These are phyloP conservation scores for Tortricodes alternella DNA, from an alignment of 2,888 invertebrate genomes.

Conservation along the genomic window DNA sequence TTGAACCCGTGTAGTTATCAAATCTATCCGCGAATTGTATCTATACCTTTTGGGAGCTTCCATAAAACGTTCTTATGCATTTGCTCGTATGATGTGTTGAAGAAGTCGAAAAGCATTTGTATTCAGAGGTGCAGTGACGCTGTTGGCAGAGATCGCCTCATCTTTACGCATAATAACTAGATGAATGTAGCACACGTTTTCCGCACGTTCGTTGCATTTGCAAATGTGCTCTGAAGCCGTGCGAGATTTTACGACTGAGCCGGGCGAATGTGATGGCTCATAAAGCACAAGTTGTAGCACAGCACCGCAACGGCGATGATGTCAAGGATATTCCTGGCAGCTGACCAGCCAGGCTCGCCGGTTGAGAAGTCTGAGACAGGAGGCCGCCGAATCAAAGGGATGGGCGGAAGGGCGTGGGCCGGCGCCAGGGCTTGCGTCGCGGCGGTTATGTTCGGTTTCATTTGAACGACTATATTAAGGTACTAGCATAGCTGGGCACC, in stretches of 20 bases:
- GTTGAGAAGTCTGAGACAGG: constrained; percentile 55
- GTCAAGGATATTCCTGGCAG: constrained; percentile 75
- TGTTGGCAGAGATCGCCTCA: constrained; percentile 33
- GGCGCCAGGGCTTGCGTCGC: background rate
- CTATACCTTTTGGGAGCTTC: too few relatives aligned
- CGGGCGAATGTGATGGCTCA: constrained; percentile 70
- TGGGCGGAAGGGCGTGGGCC: too few relatives aligned
- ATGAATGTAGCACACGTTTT: constrained; percentile 25
- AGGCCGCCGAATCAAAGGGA: too few relatives aligned
- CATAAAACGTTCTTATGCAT: too few relatives aligned
- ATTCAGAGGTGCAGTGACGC: background rate
- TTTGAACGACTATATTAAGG: too few relatives aligned
- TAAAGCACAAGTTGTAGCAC: constrained; percentile 64
- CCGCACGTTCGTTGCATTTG: constrained; percentile 47
- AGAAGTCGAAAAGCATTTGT: background rate
- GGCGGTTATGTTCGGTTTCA: too few relatives aligned
- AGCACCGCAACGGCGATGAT: constrained; percentile 57
- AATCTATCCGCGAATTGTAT: too few relatives aligned
- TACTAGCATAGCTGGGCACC: too few relatives aligned
- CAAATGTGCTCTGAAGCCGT: constrained; percentile 49
- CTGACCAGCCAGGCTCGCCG: constrained; percentile 42
- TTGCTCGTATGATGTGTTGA: too few relatives aligned
- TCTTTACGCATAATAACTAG: constrained; percentile 26
- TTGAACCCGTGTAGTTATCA: too few relatives aligned
- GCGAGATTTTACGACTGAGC: constrained; percentile 64